Evolutionary conservation across 53 echinoderm and acorn worm genomes (phyloP).

Genomic region (Hippasteria phrygiana): DNA sequence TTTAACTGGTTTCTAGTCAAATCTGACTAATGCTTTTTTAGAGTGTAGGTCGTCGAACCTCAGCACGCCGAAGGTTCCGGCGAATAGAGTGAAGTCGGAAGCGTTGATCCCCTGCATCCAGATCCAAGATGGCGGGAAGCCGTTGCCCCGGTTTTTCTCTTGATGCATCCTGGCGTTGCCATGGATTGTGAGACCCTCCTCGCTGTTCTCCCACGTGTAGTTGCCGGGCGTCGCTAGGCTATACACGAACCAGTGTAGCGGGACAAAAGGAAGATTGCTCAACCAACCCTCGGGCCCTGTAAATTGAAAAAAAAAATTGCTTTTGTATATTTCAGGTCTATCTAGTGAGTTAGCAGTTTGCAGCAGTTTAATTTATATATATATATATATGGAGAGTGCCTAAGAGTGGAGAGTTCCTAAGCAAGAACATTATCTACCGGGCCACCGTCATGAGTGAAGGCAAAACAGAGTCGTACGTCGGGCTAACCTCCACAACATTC

Average conservation of each 20-base stretch:
- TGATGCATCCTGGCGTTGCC: slow-evolving; percentile 75
- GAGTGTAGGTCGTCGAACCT: too few relatives aligned
- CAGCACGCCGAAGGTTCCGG: slow-evolving; percentile 75
- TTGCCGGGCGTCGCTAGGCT: slow-evolving; percentile 74
- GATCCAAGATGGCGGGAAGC: slow-evolving; percentile 84
- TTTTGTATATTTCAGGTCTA: too few relatives aligned
- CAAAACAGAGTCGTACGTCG: too few relatives aligned
- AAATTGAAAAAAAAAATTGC: background rate
- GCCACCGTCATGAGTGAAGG: too few relatives aligned
- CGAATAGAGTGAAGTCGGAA: slow-evolving; percentile 54
- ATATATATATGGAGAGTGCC: too few relatives aligned
- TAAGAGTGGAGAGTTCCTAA: too few relatives aligned
- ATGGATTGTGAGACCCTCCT: slow-evolving; percentile 19
- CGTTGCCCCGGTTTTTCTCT: slow-evolving; percentile 91
- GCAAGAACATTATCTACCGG: too few relatives aligned
- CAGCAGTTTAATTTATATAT: too few relatives aligned
- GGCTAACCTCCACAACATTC: too few relatives aligned
- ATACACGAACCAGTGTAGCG: slow-evolving; percentile 93
- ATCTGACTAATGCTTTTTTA: too few relatives aligned
- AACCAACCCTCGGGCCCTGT: slow-evolving; percentile 87
- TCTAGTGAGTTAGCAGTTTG: too few relatives aligned
- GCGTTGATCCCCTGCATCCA: slow-evolving; percentile 78
- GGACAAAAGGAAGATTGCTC: slow-evolving; percentile 67
- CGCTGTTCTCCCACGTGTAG: slow-evolving; percentile 72
- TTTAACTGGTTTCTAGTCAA: too few relatives aligned